These are phyloP conservation scores for Elephantulus edwardii DNA, from an alignment of 2,113 vertebrate species.

Conservation along the genomic window DNA sequence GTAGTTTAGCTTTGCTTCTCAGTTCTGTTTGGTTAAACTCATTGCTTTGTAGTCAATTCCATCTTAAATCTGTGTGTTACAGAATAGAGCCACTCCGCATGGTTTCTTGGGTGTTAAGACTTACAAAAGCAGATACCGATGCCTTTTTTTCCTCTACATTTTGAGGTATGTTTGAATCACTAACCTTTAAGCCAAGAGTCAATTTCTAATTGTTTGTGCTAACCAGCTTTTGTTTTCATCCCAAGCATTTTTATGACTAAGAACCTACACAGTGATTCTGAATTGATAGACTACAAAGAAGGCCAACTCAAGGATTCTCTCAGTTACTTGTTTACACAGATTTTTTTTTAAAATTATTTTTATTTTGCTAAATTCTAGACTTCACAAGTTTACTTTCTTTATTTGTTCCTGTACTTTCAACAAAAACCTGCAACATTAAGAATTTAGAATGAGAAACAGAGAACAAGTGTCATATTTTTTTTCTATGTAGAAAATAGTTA, in stretches of 20 bases:
- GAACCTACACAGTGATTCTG: not conserved
- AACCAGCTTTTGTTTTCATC: not conserved
- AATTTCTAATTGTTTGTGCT: not conserved
- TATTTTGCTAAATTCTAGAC: not conserved
- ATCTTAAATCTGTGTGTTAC: not conserved
- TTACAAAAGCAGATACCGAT: not conserved
- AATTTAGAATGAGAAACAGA: not conserved
- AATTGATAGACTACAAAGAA: not conserved
- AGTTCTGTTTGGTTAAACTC: not conserved
- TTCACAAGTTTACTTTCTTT: conserved; percentile 10
- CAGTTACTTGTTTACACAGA: not conserved
- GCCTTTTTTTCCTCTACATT: not conserved
- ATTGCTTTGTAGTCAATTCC: not conserved
- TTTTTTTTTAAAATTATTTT: conserved; percentile 3
- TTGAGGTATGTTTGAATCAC: not conserved
- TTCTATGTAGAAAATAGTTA: not conserved
- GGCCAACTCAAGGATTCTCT: not conserved
- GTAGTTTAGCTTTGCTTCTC: not conserved
- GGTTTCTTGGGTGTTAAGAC: not conserved
- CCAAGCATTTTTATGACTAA: not conserved
- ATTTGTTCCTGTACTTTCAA: not conserved
- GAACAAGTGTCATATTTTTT: not conserved
- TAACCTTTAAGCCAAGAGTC: not conserved
- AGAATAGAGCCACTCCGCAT: not conserved
- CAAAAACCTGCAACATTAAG: not conserved